Conservation (phyloP, 1,140 invertebrate genomes). For the Nylanderia fulva region DNA sequence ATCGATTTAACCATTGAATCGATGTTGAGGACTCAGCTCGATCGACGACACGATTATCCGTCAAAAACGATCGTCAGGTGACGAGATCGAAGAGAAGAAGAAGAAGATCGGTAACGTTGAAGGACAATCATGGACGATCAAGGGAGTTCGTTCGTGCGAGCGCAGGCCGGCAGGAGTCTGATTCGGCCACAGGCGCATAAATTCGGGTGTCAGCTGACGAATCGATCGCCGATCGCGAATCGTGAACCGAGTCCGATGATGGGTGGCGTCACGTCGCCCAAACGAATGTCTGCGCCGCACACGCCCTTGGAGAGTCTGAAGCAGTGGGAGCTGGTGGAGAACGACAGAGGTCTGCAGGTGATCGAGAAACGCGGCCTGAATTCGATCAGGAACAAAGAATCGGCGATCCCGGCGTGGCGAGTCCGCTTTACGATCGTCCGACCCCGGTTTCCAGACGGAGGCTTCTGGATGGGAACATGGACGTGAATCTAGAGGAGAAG, state of each 20-base stretch:
- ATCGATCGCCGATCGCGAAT: background rate
- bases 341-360: constrained; percentile 72
- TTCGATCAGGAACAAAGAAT: constrained; percentile 5
- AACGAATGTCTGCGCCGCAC: constrained; percentile 45
- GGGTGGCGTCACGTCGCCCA: background rate
- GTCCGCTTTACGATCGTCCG: background rate
- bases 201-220: constrained; percentile 25
- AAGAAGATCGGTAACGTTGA: background rate
- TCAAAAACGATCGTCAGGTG: constrained; percentile 15
- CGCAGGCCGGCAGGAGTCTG: constrained; percentile 60
- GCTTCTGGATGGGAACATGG: constrained; percentile 21
- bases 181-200: constrained; percentile 52
- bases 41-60: background rate
- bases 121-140: constrained; percentile 66
- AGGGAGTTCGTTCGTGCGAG: constrained; percentile 59
- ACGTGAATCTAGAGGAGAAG: constrained; percentile 64
- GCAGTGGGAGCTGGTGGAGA: constrained; percentile 80
- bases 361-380: constrained; percentile 68
- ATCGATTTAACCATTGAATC: constrained; percentile 24
- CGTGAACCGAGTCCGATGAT: constrained; percentile 32
- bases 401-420: background rate
- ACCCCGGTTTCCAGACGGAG: constrained; percentile 16
- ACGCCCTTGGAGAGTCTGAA: constrained; percentile 73
- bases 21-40: constrained; percentile 53
- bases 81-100: background rate